Evolutionary conservation across 2,797 vertebrate species (phyloP).

Genomic region (Menidia menidia): DNA sequence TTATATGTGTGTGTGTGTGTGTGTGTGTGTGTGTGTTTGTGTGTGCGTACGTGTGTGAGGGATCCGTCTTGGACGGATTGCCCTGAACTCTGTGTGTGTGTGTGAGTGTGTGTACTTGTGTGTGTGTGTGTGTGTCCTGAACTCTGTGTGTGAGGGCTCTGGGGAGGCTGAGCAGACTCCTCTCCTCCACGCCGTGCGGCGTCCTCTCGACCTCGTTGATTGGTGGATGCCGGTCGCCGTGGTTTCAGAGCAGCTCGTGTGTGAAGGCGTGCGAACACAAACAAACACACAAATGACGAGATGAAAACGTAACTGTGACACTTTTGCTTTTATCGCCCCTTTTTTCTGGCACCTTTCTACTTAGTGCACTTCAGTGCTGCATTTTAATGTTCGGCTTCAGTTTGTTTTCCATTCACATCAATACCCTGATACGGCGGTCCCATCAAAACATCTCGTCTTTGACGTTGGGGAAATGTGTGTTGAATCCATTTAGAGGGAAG

Average conservation of each 20-base stretch:
- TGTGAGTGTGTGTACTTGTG: slow-evolving; percentile 38
- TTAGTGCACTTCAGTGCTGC: slow-evolving; percentile 9
- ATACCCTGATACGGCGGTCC: background rate
- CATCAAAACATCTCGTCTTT: slow-evolving; percentile 36
- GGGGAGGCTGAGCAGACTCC: slow-evolving; percentile 60
- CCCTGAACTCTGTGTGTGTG: slow-evolving; percentile 68
- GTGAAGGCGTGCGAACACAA: background rate
- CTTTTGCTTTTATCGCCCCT: slow-evolving; percentile 23
- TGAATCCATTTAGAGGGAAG: slow-evolving; percentile 15
- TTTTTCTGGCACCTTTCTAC: slow-evolving; percentile 29
- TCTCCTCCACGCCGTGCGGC: slow-evolving; percentile 42
- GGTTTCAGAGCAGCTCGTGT: slow-evolving; percentile 28
- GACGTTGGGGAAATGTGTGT: slow-evolving; percentile 15
- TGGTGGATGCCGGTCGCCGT: slow-evolving; percentile 35
- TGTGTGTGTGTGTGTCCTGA: slow-evolving; percentile 57
- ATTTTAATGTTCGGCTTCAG: slow-evolving; percentile 39
- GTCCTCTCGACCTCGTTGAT: slow-evolving; percentile 43
- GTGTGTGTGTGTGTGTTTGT: slow-evolving; percentile 31
- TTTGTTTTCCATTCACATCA: slow-evolving; percentile 26
- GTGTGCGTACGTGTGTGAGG: slow-evolving; percentile 24
- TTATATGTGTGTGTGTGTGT: slow-evolving; percentile 36
- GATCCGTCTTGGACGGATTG: too few relatives aligned
- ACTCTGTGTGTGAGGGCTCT: slow-evolving; percentile 68
- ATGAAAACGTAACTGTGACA: slow-evolving; percentile 11
- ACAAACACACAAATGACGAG: slow-evolving; percentile 8